A percentile compares a stretch with the other conserved stretches of the same genome.
These are phyloP conservation scores for Melanostoma scalare DNA, from an alignment of 2,888 invertebrate species.

Conservation along the genomic window DNA sequence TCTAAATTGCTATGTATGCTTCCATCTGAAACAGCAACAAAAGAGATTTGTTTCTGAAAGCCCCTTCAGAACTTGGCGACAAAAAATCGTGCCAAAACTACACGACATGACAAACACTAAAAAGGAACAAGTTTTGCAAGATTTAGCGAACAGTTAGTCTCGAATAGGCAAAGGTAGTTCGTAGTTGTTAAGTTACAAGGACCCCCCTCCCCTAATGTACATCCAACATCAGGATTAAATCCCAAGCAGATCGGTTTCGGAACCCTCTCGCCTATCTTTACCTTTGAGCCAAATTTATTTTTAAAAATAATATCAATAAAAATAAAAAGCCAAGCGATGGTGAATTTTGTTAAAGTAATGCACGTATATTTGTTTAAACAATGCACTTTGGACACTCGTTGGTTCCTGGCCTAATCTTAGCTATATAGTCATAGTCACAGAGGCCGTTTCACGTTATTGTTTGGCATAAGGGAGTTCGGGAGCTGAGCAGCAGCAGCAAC, in stretches of 20 bases:
- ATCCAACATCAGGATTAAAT: slow-evolving; percentile 7
- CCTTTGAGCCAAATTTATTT: slow-evolving; percentile 46
- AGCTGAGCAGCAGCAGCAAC: slow-evolving; percentile 25
- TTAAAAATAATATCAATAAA: slow-evolving; percentile 51
- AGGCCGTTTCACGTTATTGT: slow-evolving; percentile 37
- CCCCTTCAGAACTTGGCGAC: slow-evolving; percentile 47
- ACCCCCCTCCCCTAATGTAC: background rate
- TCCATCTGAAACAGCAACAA: slow-evolving; percentile 13
- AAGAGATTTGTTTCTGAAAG: slow-evolving; percentile 48
- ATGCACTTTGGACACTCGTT: slow-evolving; percentile 71
- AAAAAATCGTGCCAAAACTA: slow-evolving; percentile 73
- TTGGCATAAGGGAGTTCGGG: slow-evolving; percentile 25
- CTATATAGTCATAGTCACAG: slow-evolving; percentile 6
- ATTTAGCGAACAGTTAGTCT: slow-evolving; percentile 63
- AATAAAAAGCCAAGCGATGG: slow-evolving; percentile 39
- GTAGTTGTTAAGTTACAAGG: too few relatives aligned
- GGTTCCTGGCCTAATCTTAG: slow-evolving; percentile 31
- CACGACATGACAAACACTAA: slow-evolving; percentile 72
- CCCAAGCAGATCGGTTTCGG: slow-evolving; percentile 22
- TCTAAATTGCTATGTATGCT: slow-evolving; percentile 30
- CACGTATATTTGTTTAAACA: slow-evolving; percentile 72
- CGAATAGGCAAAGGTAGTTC: slow-evolving; percentile 28
- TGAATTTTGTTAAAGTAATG: slow-evolving; percentile 51
- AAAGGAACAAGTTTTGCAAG: slow-evolving; percentile 52
- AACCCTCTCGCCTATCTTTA: slow-evolving; percentile 26